A percentile compares a stretch with the other conserved stretches of the same genome.
Evolutionary conservation across 2,888 invertebrate genomes (phyloP).

Genomic region (Lycophotia porphyrea): DNA sequence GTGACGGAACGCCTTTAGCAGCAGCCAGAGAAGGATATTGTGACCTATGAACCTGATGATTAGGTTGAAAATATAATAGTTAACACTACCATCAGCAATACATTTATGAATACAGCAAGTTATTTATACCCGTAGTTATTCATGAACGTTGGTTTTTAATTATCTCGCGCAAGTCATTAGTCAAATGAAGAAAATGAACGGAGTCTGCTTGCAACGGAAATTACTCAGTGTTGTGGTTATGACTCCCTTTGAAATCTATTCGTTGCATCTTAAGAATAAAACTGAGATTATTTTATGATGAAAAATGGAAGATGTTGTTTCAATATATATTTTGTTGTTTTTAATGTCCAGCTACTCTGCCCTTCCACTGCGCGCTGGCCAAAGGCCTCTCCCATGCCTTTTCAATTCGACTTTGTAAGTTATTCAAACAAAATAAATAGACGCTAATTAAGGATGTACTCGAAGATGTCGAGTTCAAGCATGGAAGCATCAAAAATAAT

Average conservation of each 20-base stretch:
- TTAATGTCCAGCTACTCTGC: no score
- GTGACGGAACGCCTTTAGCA: background rate
- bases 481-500: conserved; percentile 7
- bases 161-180: conserved; percentile 52
- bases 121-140: conserved; percentile 35
- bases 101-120: background rate
- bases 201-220: conserved; percentile 38
- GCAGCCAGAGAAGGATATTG: background rate
- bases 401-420: no score
- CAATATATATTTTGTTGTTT: background rate
- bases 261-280: conserved; percentile 23
- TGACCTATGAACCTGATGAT: background rate
- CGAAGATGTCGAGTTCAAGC: background rate
- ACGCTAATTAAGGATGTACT: background rate
- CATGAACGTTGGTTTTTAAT: conserved; percentile 44
- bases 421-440: background rate
- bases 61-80: background rate
- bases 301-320: background rate
- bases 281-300: background rate
- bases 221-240: conserved; percentile 46
- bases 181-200: conserved; percentile 55
- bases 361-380: no score
- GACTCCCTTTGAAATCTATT: conserved; percentile 31
- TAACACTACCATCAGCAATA: background rate
- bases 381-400: no score